Evolutionary conservation across 2,113 vertebrate genomes (phyloP).

Genomic region (Arothron firmamentum): DNA sequence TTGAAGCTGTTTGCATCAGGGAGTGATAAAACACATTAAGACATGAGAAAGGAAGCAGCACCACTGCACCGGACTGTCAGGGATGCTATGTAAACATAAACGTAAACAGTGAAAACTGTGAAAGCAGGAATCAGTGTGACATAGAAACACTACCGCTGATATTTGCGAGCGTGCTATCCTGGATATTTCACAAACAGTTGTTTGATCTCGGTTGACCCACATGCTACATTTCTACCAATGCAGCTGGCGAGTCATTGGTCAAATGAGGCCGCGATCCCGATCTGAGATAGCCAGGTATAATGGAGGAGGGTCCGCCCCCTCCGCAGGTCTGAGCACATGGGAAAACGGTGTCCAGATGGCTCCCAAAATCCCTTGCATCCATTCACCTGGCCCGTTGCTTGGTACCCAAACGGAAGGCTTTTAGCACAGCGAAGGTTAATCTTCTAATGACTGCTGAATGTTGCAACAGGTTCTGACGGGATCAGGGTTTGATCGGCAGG

Average conservation of each 20-base stretch:
- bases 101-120: too few relatives aligned
- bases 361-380: conserved; percentile 35
- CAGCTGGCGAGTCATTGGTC: conserved; percentile 24
- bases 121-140: too few relatives aligned
- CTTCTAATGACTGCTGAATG: conserved; percentile 50
- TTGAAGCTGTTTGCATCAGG: background rate
- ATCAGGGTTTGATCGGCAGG: conserved; percentile 15
- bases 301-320: conserved; percentile 18
- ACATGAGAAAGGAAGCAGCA: too few relatives aligned
- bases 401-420: conserved; percentile 28
- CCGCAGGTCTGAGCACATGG: conserved; percentile 9
- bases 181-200: too few relatives aligned
- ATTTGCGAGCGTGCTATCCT: too few relatives aligned
- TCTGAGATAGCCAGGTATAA: conserved; percentile 34
- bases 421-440: conserved; percentile 44
- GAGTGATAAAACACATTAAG: background rate
- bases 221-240: background rate
- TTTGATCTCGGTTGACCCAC: too few relatives aligned
- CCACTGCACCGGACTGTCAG: too few relatives aligned
- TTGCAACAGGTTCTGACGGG: conserved; percentile 26
- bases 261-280: conserved; percentile 28
- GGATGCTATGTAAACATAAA: too few relatives aligned
- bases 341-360: conserved; percentile 55
- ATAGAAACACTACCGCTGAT: too few relatives aligned
- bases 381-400: conserved; percentile 47